phyloP scores from a whole-genome alignment of 53 echinoderm and acorn worm species.

The Stichopus horrens region DNA sequence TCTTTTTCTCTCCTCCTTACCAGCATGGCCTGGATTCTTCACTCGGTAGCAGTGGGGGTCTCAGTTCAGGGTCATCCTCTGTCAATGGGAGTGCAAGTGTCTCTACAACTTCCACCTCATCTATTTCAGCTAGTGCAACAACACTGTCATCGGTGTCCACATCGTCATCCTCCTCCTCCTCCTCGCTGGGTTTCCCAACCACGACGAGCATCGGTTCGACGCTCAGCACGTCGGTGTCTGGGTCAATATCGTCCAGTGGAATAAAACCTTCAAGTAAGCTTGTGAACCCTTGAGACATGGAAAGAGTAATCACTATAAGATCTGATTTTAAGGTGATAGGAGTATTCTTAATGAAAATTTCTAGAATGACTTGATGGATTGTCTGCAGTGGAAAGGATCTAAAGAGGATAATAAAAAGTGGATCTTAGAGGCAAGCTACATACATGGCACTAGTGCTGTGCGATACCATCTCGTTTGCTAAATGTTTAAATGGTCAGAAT shows the following conservation, averaged over 20 bases:
- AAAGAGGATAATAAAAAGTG: no score
- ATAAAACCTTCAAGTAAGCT: conserved; percentile 25
- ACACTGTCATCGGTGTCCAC: conserved; percentile 43
- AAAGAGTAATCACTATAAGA: no score
- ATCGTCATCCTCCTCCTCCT: neutral
- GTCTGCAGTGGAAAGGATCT: no score
- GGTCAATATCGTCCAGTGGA: conserved; percentile 12
- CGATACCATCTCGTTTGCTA: no score
- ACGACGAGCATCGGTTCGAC: conserved; percentile 18
- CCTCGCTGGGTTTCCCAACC: conserved; percentile 40
- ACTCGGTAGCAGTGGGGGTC: conserved; percentile 4
- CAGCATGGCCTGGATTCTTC: conserved; percentile 45
- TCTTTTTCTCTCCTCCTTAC: neutral
- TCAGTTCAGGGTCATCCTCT: conserved; percentile 41
- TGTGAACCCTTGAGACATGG: neutral
- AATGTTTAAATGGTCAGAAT: no score
- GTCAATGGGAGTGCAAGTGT: conserved; percentile 30
- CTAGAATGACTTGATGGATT: no score
- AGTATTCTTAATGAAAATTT: no score
- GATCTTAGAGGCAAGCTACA: no score
- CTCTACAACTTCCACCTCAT: conserved; percentile 46
- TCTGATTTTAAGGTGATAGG: no score
- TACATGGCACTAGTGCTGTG: no score
- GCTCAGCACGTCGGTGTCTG: conserved; percentile 14
- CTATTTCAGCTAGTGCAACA: conserved; percentile 47